Evolutionary conservation across 2,797 vertebrate genomes (phyloP), one percentile per base, ranked within the genome.

Genomic region (Channallabes apus): DNA sequence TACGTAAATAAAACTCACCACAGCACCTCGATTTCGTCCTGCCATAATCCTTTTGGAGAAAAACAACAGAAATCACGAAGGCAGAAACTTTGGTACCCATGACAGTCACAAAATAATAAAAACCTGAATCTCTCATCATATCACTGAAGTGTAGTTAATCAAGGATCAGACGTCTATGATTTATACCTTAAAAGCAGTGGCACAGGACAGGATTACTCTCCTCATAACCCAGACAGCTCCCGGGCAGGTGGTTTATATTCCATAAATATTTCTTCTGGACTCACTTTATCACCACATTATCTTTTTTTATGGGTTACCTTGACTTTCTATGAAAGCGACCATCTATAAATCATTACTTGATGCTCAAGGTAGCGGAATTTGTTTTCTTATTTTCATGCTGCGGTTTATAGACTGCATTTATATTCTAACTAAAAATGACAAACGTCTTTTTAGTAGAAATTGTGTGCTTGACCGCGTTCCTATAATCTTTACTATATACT

Each of bases 261-360:
- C 75, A 62, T 82, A 35, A 27, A 35, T 84, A 87, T 71, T 82
- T 80, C 32, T 58, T 75, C 38, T 56, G 27, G 54, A 4, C 18
- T 12, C 9, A n/a, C 27, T 76, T 65, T 87, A 80, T 80, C 32
- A 65, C 78, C 75, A 58, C 35, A 82, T 71, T 86, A 69, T 73
- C 22, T 46, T 84, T 75, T 69, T 78, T 78, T 35, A 67, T 68
- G 41, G 27, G 58, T 85, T 75, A 24, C 84, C 73, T 79, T 56
- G 67, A 68, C 35, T 46, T 54, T 54, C 46, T 54, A 9, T 27
- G 17, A 68, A 59, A 27, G 65, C 22, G 32, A 24, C 29, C 59
- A 24, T 54, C 79, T 77, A 20, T 69, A 86, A 82, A 79, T 84
- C 65, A 75, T 20, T 38, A 78, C 20, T 78, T 78, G 56, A 24